phyloP scores from a whole-genome alignment of 2,888 invertebrate genomes.

The Sesia apiformis region DNA sequence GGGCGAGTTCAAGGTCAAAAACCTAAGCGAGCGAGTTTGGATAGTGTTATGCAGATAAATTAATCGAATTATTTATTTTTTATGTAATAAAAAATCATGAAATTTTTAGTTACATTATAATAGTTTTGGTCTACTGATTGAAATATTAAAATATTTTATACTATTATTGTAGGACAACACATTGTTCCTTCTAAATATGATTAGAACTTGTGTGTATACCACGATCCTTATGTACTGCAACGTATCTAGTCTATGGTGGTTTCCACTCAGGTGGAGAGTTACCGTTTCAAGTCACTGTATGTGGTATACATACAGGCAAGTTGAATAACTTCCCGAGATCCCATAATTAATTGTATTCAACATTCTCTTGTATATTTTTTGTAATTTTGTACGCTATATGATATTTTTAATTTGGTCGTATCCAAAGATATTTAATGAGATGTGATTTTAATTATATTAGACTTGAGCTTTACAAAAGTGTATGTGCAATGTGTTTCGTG shows the following conservation, averaged over 20 bases:
- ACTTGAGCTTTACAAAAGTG: conserved; percentile 66
- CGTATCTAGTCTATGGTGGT: neutral
- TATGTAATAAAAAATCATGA: too few relatives aligned
- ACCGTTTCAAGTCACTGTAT: neutral
- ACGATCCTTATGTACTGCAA: neutral
- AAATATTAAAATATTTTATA: too few relatives aligned
- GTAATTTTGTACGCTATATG: conserved; percentile 66
- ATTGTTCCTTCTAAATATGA: too few relatives aligned
- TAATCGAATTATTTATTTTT: too few relatives aligned
- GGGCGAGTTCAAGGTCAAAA: too few relatives aligned
- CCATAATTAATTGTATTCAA: conserved; percentile 29
- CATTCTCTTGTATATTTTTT: conserved; percentile 61
- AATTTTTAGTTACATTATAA: too few relatives aligned
- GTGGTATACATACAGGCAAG: conserved; percentile 9
- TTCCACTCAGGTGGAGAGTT: neutral
- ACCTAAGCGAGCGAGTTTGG: too few relatives aligned
- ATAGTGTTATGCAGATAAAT: too few relatives aligned
- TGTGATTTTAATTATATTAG: conserved; percentile 67
- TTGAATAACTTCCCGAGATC: conserved; percentile 20
- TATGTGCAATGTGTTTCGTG: conserved; percentile 50
- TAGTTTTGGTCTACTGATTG: too few relatives aligned
- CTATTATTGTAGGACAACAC: too few relatives aligned
- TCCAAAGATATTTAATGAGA: conserved; percentile 72
- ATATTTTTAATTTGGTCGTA: conserved; percentile 66
- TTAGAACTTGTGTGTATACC: neutral